These are phyloP conservation scores for Procambarus clarkii DNA, from an alignment of 1,140 invertebrate species.

Conservation along the genomic window DNA sequence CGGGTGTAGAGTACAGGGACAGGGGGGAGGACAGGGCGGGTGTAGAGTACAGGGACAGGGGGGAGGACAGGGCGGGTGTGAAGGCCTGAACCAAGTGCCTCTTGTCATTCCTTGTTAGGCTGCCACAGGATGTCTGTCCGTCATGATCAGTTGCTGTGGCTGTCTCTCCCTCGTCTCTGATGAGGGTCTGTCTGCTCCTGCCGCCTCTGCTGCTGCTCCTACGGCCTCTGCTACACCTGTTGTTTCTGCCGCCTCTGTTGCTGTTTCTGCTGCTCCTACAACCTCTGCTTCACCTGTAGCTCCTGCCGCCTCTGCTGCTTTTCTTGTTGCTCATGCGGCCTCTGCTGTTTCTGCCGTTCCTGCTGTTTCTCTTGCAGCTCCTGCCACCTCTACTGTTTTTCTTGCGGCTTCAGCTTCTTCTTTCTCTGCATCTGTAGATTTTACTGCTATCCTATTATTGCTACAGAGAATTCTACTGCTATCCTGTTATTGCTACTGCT, in stretches of 20 bases:
- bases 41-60: not conserved
- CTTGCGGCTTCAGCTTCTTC: not conserved
- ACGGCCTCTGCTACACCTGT: not conserved
- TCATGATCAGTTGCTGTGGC: constrained; percentile 14
- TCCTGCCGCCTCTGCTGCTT: not conserved
- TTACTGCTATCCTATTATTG: not conserved
- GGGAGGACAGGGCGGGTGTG: not conserved
- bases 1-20: not conserved
- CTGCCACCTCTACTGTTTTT: not conserved
- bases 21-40: not conserved
- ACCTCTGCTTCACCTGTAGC: not conserved
- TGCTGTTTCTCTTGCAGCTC: not conserved
- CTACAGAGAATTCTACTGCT: too few species aligned
- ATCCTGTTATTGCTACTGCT: not conserved
- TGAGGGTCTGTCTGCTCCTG: too few species aligned
- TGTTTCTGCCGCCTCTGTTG: too few species aligned
- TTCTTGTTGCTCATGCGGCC: not conserved
- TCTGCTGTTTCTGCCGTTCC: not conserved
- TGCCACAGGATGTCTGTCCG: constrained; percentile 32
- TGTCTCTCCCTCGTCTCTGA: not conserved
- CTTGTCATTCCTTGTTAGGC: constrained; percentile 38
- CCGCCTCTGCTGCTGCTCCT: too few species aligned
- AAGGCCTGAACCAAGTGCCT: not conserved
- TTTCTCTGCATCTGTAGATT: not conserved
- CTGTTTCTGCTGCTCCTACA: not conserved